These are phyloP conservation scores for Cryptotermes secundus DNA, from an alignment of 1,140 invertebrate genomes.

Conservation along the genomic window DNA sequence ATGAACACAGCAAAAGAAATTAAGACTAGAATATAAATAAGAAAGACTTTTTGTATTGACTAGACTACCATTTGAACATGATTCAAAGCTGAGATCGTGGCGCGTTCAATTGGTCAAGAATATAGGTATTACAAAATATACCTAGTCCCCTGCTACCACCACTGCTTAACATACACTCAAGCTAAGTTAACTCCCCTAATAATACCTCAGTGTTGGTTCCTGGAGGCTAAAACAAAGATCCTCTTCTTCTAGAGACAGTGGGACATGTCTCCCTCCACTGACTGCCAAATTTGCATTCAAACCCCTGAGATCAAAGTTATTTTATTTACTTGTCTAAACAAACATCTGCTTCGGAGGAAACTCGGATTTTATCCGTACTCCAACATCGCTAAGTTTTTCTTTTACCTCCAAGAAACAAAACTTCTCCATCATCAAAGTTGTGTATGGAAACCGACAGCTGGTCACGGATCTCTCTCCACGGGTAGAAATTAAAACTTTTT, in stretches of 20 bases:
- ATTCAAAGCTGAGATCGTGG: conserved; percentile 15
- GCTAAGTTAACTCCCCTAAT: not conserved
- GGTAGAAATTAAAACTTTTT: conserved; percentile 5
- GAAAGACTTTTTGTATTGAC: conserved; percentile 23
- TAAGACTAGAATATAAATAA: conserved; percentile 23
- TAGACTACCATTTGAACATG: conserved; percentile 26
- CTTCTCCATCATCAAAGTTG: conserved; percentile 31
- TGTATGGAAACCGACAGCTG: conserved; percentile 24
- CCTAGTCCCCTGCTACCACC: conserved; percentile 24
- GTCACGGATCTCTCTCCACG: not conserved
- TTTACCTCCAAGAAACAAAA: conserved; percentile 37
- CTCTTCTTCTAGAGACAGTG: not conserved
- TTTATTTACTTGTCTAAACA: conserved; percentile 18
- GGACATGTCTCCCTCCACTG: not conserved
- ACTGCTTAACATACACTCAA: conserved; percentile 20
- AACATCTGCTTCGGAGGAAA: conserved; percentile 11
- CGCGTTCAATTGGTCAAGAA: conserved; percentile 25
- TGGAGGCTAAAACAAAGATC: not conserved
- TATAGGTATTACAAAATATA: conserved; percentile 26
- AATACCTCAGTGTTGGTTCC: not conserved
- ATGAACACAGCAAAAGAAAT: conserved; percentile 31
- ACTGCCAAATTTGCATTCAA: conserved; percentile 22
- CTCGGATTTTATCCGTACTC: not conserved
- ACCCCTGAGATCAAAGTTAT: conserved; percentile 36
- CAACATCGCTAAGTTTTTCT: conserved; percentile 24